phyloP scores from a whole-genome alignment of 2,888 invertebrate species.

The Crepidodera aurea region DNA sequence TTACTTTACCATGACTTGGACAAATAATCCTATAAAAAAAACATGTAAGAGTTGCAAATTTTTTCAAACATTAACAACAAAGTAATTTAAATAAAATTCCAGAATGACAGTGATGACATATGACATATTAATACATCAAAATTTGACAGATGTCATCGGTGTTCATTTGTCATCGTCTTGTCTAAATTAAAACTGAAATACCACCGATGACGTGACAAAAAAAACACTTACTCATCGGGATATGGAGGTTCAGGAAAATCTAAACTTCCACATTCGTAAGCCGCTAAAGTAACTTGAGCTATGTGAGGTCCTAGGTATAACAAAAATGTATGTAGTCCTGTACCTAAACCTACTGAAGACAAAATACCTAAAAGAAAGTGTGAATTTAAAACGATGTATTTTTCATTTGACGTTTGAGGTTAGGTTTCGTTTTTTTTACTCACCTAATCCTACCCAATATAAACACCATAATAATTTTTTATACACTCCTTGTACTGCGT shows the following conservation, averaged over 20 bases:
- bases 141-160: too few species aligned
- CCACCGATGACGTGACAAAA: too few species aligned
- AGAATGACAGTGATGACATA: too few species aligned
- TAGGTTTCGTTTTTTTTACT: neutral
- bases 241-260: conserved; percentile 98
- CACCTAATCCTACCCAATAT: conserved; percentile 60
- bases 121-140: too few species aligned
- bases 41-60: too few species aligned
- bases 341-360: conserved; percentile 97
- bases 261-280: conserved; percentile 94
- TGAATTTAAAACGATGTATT: neutral
- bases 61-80: too few species aligned
- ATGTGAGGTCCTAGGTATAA: conserved; percentile 99
- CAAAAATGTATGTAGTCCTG: conserved; percentile 98
- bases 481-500: conserved; percentile 65
- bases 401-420: neutral
- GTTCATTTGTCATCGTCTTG: too few species aligned
- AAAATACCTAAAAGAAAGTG: conserved; percentile 74
- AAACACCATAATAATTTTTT: conserved; percentile 58
- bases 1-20: conserved; percentile 70
- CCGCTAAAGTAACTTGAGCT: conserved; percentile 96
- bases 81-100: too few species aligned
- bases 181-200: too few species aligned
- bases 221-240: conserved; percentile 85
- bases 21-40: conserved; percentile 80